Conservation (phyloP, 1,140 invertebrate species). For the Coptotermes formosanus region DNA sequence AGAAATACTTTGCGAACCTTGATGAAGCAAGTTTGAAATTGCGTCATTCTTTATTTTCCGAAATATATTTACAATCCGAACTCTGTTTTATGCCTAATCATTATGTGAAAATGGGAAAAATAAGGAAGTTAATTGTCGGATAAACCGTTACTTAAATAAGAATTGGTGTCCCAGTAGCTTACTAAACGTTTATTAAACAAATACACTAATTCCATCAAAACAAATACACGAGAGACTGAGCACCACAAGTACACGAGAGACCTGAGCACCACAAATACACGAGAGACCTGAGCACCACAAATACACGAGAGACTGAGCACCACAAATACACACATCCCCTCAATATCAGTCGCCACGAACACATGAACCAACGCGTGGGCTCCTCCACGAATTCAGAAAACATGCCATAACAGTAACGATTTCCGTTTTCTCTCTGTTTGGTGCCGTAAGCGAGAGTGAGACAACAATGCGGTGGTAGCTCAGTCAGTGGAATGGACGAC, state of each 20-base stretch:
- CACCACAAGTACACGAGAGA: neutral
- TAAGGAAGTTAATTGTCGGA: neutral
- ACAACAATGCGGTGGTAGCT: too few species aligned
- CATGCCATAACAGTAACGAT: neutral
- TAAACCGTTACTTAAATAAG: neutral
- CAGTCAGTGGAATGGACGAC: too few species aligned
- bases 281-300: too few species aligned
- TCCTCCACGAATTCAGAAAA: neutral
- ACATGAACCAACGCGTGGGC: neutral
- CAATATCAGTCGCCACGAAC: neutral
- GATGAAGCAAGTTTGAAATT: too few species aligned
- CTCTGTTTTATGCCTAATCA: too few species aligned
- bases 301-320: neutral
- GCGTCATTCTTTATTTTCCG: too few species aligned
- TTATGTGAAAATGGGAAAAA: neutral
- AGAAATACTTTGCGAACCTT: too few species aligned
- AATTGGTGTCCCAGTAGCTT: neutral
- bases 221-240: neutral
- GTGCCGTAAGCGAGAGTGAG: neutral
- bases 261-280: neutral
- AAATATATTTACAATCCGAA: too few species aligned
- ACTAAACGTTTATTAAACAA: neutral
- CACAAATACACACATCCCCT: neutral
- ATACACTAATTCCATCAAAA: too few species aligned
- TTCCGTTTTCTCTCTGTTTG: neutral